Base-by-base conservation (phyloP, 2,888 invertebrate species). In the Cylindroiulus punctatus region DNA sequence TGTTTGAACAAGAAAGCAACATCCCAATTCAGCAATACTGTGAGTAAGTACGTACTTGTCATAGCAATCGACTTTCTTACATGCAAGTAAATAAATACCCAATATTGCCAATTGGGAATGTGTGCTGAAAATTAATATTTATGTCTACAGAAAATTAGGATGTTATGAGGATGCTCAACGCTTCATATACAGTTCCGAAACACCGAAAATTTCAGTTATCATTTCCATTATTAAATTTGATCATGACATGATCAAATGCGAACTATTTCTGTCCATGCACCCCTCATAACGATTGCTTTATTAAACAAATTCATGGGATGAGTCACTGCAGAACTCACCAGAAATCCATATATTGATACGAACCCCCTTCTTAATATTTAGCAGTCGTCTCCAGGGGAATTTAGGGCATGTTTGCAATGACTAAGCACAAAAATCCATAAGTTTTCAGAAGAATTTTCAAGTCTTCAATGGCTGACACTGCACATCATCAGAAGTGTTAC, bases 361-460 rank as follows among this genome's bases (percentile, higher is more conserved):
- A 19, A 26, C 26, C 65, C 65, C 57, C 57, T 57, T 57, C 57
- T 65, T 65, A 65, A 65, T 65, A 65, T 65, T 65, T 65, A 22
- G 65, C 65, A 26, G 7, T 26, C 65, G 65, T 65, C 65, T 10
- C 26, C 26, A 52, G 26, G 22, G 65, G 65, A 65, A 65, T 65
- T 65, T 65, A 8, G 65, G 26, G 22, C 65, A 26, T 26, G 19
- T 65, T 7, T 26, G 12, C 26, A 65, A 26, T 65, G 65, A 65
- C 65, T 22, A 65, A 26, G 65, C 65, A 65, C 8, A 8, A 65
- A 26, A 65, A 65, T 65, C 65, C 65, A 65, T 65, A 65, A 65
- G 65, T 65, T 65, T 65, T 26, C 65, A 65, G 65, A 65, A 65
- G 26, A n/a, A 65, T 65, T 26, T 26, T 65, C 26, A 65, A 1